Percentiles rank a stretch among this genome's conserved stretches.
These are phyloP conservation scores for Cyclophora albipunctata DNA, from an alignment of 2,888 invertebrate species.

Conservation along the genomic window DNA sequence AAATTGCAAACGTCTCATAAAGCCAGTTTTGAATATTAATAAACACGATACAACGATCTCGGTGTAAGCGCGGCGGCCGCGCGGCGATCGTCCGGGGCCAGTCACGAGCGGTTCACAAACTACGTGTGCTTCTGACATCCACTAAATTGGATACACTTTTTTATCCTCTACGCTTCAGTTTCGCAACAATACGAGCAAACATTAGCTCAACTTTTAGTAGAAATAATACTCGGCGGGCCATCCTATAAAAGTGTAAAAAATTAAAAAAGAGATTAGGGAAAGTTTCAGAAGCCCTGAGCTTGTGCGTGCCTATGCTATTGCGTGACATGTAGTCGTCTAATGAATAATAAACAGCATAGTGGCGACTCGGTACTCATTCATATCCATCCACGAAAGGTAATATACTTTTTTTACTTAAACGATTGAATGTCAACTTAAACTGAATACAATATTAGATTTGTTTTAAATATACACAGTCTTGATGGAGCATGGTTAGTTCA, in stretches of 20 bases:
- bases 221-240: constrained; percentile 9
- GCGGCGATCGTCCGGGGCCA: not conserved
- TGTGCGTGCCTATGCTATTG: constrained; percentile 63
- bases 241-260: constrained; percentile 17
- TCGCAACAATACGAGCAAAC: not conserved
- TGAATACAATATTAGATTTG: constrained; percentile 42
- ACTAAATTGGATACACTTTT: constrained; percentile 35
- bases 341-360: constrained; percentile 70
- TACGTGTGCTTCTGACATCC: constrained; percentile 36
- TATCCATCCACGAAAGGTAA: constrained; percentile 63
- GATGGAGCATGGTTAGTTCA: no score
- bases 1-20: constrained; percentile 58
- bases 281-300: constrained; percentile 59
- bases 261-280: constrained; percentile 38
- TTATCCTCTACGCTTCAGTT: not conserved
- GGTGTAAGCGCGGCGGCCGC: constrained; percentile 8
- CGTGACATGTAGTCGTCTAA: constrained; percentile 69
- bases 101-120: constrained; percentile 37
- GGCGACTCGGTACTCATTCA: constrained; percentile 68
- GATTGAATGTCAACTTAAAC: constrained; percentile 50
- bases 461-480: constrained; percentile 24
- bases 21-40: constrained; percentile 62
- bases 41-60: constrained; percentile 53
- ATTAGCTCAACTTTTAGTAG: not conserved
- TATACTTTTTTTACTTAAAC: constrained; percentile 58